Conservation (phyloP, 1,140 invertebrate genomes). For the Aphis craccivora region DNA sequence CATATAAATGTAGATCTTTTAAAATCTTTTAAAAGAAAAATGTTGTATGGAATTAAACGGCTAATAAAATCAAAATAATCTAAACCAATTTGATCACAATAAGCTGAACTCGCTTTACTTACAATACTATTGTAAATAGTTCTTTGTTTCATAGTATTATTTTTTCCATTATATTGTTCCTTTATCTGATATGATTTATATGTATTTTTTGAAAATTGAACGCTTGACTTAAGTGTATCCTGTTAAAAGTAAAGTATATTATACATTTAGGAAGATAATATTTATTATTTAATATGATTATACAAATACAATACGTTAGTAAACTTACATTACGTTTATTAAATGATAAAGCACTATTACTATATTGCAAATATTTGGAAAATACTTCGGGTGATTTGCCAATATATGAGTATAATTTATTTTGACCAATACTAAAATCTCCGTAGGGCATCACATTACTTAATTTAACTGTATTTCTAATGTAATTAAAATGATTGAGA, state of each 20-base stretch:
- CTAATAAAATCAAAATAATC: too few relatives aligned
- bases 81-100: too few relatives aligned
- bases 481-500: neutral
- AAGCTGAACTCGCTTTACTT: neutral
- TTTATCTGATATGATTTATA: neutral
- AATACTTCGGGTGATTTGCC: neutral
- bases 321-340: neutral
- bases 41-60: too few relatives aligned
- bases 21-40: too few relatives aligned
- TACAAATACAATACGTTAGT: neutral
- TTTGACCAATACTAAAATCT: neutral
- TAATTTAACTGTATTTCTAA: neutral
- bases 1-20: too few relatives aligned
- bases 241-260: neutral
- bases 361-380: neutral
- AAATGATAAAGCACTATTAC: neutral
- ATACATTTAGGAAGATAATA: neutral
- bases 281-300: neutral
- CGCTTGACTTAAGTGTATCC: neutral
- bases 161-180: neutral
- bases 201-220: neutral
- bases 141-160: neutral
- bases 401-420: neutral
- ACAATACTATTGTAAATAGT: neutral
- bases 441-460: conserved; percentile 37